Evolutionary conservation across 1,140 invertebrate genomes (phyloP).

Genomic region (Catajapyx aquilonaris): DNA sequence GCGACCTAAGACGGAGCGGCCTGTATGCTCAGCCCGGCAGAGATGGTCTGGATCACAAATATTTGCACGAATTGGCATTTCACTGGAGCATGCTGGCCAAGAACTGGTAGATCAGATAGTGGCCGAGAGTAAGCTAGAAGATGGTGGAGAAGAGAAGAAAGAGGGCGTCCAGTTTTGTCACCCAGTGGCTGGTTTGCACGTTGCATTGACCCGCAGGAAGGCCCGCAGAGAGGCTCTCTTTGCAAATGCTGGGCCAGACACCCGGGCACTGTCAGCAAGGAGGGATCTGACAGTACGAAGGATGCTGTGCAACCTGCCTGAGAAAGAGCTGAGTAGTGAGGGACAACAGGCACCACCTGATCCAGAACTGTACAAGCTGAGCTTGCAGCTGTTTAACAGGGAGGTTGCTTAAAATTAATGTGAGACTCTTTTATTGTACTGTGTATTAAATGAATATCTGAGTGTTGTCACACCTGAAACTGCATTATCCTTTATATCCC

Average conservation of each 20-base stretch:
- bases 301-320: background rate
- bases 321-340: background rate
- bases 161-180: constrained; percentile 15
- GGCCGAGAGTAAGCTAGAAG: no score
- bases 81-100: constrained; percentile 16
- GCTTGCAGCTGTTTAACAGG: background rate
- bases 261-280: constrained; percentile 36
- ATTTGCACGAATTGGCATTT: constrained; percentile 45
- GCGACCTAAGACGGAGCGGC: constrained; percentile 25
- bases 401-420: no score
- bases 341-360: background rate
- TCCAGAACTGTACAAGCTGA: background rate
- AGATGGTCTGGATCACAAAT: constrained; percentile 54
- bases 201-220: constrained; percentile 21
- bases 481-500: no score
- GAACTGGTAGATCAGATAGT: constrained; percentile 8
- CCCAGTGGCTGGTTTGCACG: constrained; percentile 37
- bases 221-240: constrained; percentile 22
- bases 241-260: constrained; percentile 24
- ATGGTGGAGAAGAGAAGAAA: constrained; percentile 3
- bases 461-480: no score
- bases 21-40: constrained; percentile 33
- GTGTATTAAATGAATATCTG: no score
- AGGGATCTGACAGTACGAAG: constrained; percentile 32
- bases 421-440: no score